Percentiles rank a stretch among this genome's conserved stretches.
Conservation (phyloP, 2,888 invertebrate genomes). For the Tetragonisca angustula region DNA sequence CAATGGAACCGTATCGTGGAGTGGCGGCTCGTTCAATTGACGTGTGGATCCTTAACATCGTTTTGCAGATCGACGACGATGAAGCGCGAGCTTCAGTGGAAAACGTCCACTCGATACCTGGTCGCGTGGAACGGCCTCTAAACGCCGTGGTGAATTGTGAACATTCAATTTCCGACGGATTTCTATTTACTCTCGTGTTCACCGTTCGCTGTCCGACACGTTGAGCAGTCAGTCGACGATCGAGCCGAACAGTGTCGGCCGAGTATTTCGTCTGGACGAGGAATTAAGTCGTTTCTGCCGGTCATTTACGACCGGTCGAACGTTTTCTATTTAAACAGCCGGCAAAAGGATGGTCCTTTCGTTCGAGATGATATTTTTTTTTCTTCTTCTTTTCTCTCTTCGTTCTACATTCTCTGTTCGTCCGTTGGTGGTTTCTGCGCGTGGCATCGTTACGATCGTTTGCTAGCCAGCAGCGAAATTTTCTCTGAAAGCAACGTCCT, state of each 20-base stretch:
- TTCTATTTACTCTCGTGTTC: constrained; percentile 59
- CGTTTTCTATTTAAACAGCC: constrained; percentile 46
- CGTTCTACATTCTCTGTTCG: no score
- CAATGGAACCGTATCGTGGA: constrained; percentile 24
- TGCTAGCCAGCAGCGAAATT: constrained; percentile 8
- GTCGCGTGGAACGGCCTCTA: constrained; percentile 39
- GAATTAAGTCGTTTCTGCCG: constrained; percentile 53
- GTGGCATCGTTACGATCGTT: background rate
- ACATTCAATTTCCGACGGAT: constrained; percentile 68
- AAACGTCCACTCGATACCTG: constrained; percentile 59
- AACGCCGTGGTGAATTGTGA: constrained; percentile 52
- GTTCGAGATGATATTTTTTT: background rate
- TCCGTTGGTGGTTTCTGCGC: no score
- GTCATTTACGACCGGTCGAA: constrained; percentile 37
- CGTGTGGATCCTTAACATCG: constrained; percentile 62
- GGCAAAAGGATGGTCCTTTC: background rate
- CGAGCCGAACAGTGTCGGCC: constrained; percentile 9
- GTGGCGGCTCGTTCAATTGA: constrained; percentile 48
- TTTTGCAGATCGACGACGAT: constrained; percentile 56
- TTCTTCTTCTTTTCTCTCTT: background rate
- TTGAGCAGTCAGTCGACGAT: constrained; percentile 40
- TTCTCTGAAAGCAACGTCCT: constrained; percentile 13
- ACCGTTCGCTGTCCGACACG: constrained; percentile 55
- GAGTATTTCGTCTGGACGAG: constrained; percentile 28
- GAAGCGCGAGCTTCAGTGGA: constrained; percentile 37